These are phyloP conservation scores for Drosophila recens DNA, from an alignment of 2,888 invertebrate genomes.

Conservation along the genomic window DNA sequence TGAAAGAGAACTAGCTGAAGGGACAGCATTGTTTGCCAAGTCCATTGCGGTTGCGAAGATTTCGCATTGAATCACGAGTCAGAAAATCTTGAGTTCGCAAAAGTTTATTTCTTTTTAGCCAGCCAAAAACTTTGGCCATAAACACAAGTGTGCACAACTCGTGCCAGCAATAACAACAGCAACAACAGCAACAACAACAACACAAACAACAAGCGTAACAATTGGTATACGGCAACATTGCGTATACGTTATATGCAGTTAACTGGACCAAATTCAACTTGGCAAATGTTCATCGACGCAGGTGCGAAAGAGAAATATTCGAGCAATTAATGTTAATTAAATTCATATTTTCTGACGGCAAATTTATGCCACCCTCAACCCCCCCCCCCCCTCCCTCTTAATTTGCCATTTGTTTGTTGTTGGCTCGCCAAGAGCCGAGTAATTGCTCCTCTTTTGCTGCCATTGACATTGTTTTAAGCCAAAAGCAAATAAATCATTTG, in stretches of 20 bases:
- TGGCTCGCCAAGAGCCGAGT: conserved; percentile 7
- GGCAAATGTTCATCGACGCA: conserved; percentile 52
- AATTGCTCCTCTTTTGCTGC: conserved; percentile 18
- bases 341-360: conserved; percentile 72
- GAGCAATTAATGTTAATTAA: conserved; percentile 82
- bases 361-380: conserved; percentile 28
- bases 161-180: conserved; percentile 39
- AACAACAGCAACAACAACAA: conserved; percentile 38
- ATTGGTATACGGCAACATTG: conserved; percentile 21
- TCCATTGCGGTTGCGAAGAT: conserved; percentile 53
- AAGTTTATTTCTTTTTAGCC: conserved; percentile 21
- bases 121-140: conserved; percentile 65
- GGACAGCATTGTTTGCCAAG: conserved; percentile 45
- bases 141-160: conserved; percentile 65
- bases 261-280: conserved; percentile 67
- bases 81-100: conserved; percentile 62
- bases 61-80: conserved; percentile 54
- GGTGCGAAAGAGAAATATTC: conserved; percentile 70
- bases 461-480: conserved; percentile 25
- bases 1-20: conserved; percentile 8
- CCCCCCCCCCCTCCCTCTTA: neutral
- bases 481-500: conserved; percentile 37
- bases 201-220: conserved; percentile 4
- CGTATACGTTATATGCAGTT: conserved; percentile 76
- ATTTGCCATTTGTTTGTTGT: neutral